These are phyloP conservation scores for Phoenoteleia sp. DNA, from an alignment of 2,888 invertebrate species.

Conservation along the genomic window DNA sequence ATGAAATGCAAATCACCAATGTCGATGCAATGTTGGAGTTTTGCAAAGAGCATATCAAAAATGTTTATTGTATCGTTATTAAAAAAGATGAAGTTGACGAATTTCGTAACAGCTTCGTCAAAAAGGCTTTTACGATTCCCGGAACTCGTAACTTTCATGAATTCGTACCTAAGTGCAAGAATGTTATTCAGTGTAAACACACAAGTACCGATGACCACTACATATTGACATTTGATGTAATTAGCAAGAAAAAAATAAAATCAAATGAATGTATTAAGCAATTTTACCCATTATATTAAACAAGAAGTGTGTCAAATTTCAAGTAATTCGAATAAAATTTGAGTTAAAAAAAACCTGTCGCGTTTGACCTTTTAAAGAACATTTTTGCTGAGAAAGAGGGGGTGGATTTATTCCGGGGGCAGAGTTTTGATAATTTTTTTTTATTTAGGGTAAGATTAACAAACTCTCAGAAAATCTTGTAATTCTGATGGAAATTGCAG, in stretches of 20 bases:
- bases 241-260: not conserved
- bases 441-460: too few relatives aligned
- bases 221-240: not conserved
- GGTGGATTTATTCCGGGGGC: too few relatives aligned
- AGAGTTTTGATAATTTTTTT: too few relatives aligned
- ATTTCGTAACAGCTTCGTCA: not conserved
- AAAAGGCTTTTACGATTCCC: constrained; percentile 6
- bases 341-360: too few relatives aligned
- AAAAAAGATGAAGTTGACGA: constrained; percentile 9
- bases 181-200: not conserved
- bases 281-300: too few relatives aligned
- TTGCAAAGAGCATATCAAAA: not conserved
- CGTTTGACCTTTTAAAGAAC: too few relatives aligned
- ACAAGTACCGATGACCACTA: not conserved
- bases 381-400: too few relatives aligned
- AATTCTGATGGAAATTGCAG: too few relatives aligned
- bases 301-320: too few relatives aligned
- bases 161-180: not conserved
- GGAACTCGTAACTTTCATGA: constrained; percentile 20
- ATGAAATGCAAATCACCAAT: constrained; percentile 20
- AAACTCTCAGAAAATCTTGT: too few relatives aligned
- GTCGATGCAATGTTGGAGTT: constrained; percentile 3
- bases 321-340: too few relatives aligned
- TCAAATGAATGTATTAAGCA: too few relatives aligned
- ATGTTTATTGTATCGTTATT: not conserved